Percentiles rank a stretch among this genome's conserved stretches.
These are phyloP conservation scores for Microchirus variegatus DNA, from an alignment of 2,797 vertebrate genomes.

Conservation along the genomic window DNA sequence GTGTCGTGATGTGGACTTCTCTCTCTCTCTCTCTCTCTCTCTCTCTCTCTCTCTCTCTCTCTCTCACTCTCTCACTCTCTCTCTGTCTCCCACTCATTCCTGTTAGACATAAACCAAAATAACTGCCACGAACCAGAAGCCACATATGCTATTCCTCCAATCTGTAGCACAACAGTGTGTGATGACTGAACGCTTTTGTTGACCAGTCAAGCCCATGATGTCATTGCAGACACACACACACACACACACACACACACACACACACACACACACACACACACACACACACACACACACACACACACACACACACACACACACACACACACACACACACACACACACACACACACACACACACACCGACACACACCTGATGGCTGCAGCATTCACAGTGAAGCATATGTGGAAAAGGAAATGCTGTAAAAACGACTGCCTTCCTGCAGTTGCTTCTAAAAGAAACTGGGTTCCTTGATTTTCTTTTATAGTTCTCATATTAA, in stretches of 20 bases:
- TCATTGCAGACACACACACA: constrained; percentile 6
- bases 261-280: background rate
- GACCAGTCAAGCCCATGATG: constrained; percentile 32
- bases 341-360: background rate
- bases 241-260: too few relatives aligned
- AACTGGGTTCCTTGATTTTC: constrained; percentile 3
- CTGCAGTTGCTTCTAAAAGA: constrained; percentile 2
- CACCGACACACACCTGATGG: background rate
- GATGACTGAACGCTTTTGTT: constrained; percentile 16
- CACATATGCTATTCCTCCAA: constrained; percentile 15
- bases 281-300: constrained; percentile 3
- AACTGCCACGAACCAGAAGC: constrained; percentile 38
- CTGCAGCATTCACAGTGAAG: constrained; percentile 16
- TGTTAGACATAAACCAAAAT: constrained; percentile 41
- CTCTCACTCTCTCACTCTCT: constrained; percentile 45
- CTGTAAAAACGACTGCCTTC: background rate
- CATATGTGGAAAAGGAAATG: background rate
- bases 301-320: constrained; percentile 4
- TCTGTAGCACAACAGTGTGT: too few relatives aligned
- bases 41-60: constrained; percentile 16
- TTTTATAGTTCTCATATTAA: background rate
- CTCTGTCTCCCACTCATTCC: constrained; percentile 42
- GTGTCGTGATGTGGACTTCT: constrained; percentile 59
- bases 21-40: constrained; percentile 37
- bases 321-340: constrained; percentile 3